Conservation (phyloP, 2,888 invertebrate genomes). For the Dascillus cervinus region DNA sequence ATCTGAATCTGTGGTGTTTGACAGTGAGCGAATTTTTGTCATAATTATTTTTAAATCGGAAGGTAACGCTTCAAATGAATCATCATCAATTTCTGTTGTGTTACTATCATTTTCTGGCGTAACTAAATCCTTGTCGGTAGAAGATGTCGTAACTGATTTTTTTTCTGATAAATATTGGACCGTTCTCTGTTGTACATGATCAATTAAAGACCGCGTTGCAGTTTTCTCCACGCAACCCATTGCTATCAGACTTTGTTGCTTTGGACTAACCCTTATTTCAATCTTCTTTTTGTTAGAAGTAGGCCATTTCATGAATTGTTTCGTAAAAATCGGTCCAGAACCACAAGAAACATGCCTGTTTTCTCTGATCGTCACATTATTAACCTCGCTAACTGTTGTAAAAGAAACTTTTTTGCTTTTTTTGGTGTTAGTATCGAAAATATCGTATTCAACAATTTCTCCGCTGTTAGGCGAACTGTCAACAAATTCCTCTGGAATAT, state of each 20-base stretch:
- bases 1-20: too few species aligned
- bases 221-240: background rate
- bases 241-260: slow-evolving; percentile 6
- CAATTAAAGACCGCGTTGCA: too few species aligned
- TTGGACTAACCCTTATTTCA: slow-evolving; percentile 13
- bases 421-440: slow-evolving; percentile 9
- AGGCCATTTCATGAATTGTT: slow-evolving; percentile 12
- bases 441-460: slow-evolving; percentile 4
- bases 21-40: too few species aligned
- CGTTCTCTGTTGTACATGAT: too few species aligned
- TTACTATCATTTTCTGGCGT: too few species aligned
- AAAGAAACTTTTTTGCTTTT: slow-evolving; percentile 13
- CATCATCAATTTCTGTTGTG: too few species aligned
- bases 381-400: slow-evolving; percentile 9
- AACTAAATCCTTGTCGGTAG: too few species aligned
- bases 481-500: slow-evolving; percentile 8
- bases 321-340: slow-evolving; percentile 14
- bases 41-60: too few species aligned
- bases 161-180: too few species aligned
- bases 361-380: slow-evolving; percentile 7
- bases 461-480: background rate
- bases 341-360: slow-evolving; percentile 15
- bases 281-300: slow-evolving; percentile 9
- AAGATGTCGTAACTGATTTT: too few species aligned
- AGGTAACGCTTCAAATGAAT: too few species aligned